Conservation (phyloP, 2,113 vertebrate genomes). For the Gallinago jamesoni region DNA sequence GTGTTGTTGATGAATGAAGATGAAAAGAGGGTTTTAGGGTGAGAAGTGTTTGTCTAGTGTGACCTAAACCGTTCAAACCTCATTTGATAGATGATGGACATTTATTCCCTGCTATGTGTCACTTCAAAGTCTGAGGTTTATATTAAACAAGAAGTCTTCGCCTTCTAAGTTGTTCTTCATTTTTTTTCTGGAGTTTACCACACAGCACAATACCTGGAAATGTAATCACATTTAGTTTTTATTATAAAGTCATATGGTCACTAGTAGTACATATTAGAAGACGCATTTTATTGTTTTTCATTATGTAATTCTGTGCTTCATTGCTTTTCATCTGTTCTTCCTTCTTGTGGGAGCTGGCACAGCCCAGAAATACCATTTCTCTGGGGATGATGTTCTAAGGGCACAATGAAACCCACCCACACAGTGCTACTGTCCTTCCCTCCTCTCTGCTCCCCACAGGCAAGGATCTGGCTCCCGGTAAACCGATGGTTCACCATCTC, state of each 20-base stretch:
- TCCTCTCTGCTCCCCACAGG: background rate
- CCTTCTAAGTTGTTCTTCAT: background rate
- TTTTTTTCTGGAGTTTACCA: constrained; percentile 48
- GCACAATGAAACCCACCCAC: background rate
- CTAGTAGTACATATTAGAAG: constrained; percentile 58
- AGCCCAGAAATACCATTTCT: constrained; percentile 41
- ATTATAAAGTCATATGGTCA: constrained; percentile 72
- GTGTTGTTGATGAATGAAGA: constrained; percentile 50
- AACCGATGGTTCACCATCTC: background rate
- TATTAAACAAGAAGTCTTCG: constrained; percentile 49
- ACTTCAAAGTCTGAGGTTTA: constrained; percentile 47
- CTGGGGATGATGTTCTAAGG: background rate
- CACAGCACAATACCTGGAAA: constrained; percentile 43
- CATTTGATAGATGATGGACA: constrained; percentile 58
- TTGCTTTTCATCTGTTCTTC: constrained; percentile 66
- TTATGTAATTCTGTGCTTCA: constrained; percentile 76
- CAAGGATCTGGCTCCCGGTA: background rate
- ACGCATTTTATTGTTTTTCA: constrained; percentile 78
- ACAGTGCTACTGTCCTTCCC: background rate
- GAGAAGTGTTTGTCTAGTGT: constrained; percentile 51
- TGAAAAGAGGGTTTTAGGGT: constrained; percentile 52
- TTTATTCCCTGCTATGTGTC: constrained; percentile 47
- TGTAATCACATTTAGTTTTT: constrained; percentile 72
- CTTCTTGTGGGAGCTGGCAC: constrained; percentile 63
- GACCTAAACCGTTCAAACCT: constrained; percentile 47